Base-by-base conservation (phyloP, 1,140 invertebrate species). In the Lepidurus packardi region DNA sequence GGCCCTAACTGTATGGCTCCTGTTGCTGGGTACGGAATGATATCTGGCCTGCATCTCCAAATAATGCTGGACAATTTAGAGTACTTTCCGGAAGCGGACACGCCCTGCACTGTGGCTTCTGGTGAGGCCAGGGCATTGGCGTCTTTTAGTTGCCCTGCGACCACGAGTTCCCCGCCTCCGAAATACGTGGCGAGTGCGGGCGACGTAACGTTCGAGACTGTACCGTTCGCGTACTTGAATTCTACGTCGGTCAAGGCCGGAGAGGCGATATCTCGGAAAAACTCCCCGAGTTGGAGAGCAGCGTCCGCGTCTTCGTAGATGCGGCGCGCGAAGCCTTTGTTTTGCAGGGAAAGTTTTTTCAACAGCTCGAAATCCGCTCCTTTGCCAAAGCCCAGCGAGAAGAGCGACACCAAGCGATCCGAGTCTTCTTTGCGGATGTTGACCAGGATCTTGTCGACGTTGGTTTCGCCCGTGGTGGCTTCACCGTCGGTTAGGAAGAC, bases 401-500 rank as follows among this genome's bases (percentile, higher is more conserved):
- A 92, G 43, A 92, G 88, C 0, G 85, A 82, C 3, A 82, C 79
- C 41, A 81, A 81, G 13, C 80, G 78, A n/a, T 82, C 81, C 8
- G 81, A 77, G 76, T 84, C 84, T 0, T 8, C 21, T 5, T 78
- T 80, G 8, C 73, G 65, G 16, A 85, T 81, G 82, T 85, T 81
- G 78, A 79, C 83, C 9, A 90, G 84, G 74, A 93, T 92, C 77
- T 85, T 84, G 0, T 85, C 82, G 0, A 87, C 83, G 76, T 87
- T 84, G 0, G 86, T 88, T 80, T 88, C 86, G 9, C 90, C 91
- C 1, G 88, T 85, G 5, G 90, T 92, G 5, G 91, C 87, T 79
- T 92, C 88, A 47, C 92, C 92, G 82, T 93, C 92, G 1, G 92
- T 93, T 53, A 93, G 83, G 84, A 93, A 93, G 41, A 93, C 88